Evolutionary conservation across 37 sponge, comb jelly and placozoan species (phyloP), one percentile per base, ranked within the genome.

Genomic region (Dysidea cf. avara): DNA sequence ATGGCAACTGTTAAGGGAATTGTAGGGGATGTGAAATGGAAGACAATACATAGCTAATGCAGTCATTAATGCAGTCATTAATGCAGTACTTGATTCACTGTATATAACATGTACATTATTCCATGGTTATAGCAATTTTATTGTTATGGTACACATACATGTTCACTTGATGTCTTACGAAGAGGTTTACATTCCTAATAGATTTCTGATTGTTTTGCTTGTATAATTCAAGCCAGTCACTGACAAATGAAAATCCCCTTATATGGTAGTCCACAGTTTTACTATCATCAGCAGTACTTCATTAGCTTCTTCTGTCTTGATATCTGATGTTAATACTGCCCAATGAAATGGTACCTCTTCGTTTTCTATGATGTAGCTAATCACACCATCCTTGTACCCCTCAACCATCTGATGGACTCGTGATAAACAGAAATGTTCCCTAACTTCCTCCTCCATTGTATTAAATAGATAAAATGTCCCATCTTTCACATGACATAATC

Each of bases 1-100:
- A 53, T 18, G 63, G 72, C 18, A 80, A 80, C 72, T 71, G 81
- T 29, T 39, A 72, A 14, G 81, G 81, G 13, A 79, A 47, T 32
- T 68, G 57, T n/a, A n/a, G n/a, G n/a, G n/a, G n/a, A n/a, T n/a
- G n/a, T n/a, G n/a, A n/a, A n/a, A n/a, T n/a, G n/a, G 40, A 54
- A 34, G 24, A 35, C 47, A 28, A n/a, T n/a, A n/a, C n/a, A n/a
- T n/a, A n/a, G n/a, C n/a, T n/a, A n/a, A n/a, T n/a, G n/a, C n/a
- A n/a, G n/a, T n/a, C n/a, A n/a, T n/a, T n/a, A n/a, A n/a, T n/a
- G n/a, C n/a, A n/a, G n/a, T n/a, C n/a, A n/a, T n/a, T n/a, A n/a
- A n/a, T n/a, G n/a, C n/a, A n/a, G n/a, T n/a, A n/a, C n/a, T n/a
- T n/a, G n/a, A n/a, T n/a, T n/a, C n/a, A n/a, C n/a, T n/a, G n/a